These are phyloP conservation scores for Drosophila kambysellisi DNA, from an alignment of 2,888 invertebrate genomes.

Conservation along the genomic window DNA sequence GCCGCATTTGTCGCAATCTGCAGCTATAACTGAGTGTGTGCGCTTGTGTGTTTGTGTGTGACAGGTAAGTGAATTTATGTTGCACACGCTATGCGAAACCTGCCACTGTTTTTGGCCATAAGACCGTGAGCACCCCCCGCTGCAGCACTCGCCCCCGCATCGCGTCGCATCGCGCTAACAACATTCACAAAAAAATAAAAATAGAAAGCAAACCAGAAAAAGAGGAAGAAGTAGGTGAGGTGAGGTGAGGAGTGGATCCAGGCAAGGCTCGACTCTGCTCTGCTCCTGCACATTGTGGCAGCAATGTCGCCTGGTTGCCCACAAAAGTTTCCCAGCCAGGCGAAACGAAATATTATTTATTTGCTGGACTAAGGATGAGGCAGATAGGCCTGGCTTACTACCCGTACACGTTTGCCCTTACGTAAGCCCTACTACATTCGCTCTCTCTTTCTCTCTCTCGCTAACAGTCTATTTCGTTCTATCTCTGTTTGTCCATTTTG, in stretches of 20 bases:
- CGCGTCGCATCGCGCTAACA: conserved; percentile 12
- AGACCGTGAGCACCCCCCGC: conserved; percentile 42
- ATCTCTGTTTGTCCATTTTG: conserved; percentile 20
- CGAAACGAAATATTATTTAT: conserved; percentile 68
- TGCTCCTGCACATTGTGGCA: conserved; percentile 30
- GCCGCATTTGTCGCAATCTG: conserved; percentile 38
- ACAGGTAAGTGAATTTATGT: conserved; percentile 77
- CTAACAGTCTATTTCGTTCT: background rate
- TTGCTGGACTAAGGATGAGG: conserved; percentile 29
- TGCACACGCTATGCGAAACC: conserved; percentile 75
- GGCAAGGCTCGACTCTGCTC: conserved; percentile 19
- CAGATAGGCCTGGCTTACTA: conserved; percentile 23
- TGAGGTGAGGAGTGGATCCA: conserved; percentile 1
- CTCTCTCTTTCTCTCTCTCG: background rate
- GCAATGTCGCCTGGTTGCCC: conserved; percentile 51
- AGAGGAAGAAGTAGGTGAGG: background rate
- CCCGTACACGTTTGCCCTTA: conserved; percentile 13
- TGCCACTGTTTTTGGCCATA: conserved; percentile 73
- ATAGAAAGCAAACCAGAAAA: conserved; percentile 9
- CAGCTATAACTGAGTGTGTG: conserved; percentile 9
- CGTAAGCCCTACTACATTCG: background rate
- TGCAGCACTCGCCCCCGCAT: background rate
- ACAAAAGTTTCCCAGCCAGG: conserved; percentile 41
- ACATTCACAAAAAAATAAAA: conserved; percentile 19
- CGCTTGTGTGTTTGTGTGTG: conserved; percentile 58